These are phyloP conservation scores for Arenaria interpres DNA, from an alignment of 2,113 vertebrate species.

Conservation along the genomic window DNA sequence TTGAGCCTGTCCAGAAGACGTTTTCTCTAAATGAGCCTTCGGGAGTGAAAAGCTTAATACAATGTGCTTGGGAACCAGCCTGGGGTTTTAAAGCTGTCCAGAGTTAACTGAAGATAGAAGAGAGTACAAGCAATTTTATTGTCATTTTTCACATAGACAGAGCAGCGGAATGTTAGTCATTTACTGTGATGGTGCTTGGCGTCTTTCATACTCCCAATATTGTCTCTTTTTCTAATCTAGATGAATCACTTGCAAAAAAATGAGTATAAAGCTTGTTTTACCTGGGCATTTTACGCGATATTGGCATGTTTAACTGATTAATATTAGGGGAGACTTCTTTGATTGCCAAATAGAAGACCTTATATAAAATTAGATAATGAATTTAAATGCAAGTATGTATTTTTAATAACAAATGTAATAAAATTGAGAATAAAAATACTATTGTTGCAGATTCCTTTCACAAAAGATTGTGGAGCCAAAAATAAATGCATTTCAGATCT, in stretches of 20 bases:
- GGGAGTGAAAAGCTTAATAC: background rate
- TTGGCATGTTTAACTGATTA: background rate
- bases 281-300: background rate
- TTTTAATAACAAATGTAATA: background rate
- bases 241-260: background rate
- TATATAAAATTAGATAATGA: background rate
- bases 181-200: background rate
- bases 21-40: background rate
- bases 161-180: background rate
- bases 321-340: background rate
- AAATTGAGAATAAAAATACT: slow-evolving; percentile 3
- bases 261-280: background rate
- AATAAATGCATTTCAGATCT: slow-evolving; percentile 89
- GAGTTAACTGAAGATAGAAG: background rate
- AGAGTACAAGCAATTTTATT: background rate
- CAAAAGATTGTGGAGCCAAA: slow-evolving; percentile 90
- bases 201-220: background rate
- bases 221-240: background rate
- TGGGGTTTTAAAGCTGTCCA: background rate
- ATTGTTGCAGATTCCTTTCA: slow-evolving; percentile 86
- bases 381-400: background rate
- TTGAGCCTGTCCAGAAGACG: background rate
- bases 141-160: background rate
- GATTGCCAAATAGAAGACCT: background rate
- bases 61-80: background rate